Base-by-base conservation (phyloP, 2,113 vertebrate species). In the Tragelaphus strepsiceros region DNA sequence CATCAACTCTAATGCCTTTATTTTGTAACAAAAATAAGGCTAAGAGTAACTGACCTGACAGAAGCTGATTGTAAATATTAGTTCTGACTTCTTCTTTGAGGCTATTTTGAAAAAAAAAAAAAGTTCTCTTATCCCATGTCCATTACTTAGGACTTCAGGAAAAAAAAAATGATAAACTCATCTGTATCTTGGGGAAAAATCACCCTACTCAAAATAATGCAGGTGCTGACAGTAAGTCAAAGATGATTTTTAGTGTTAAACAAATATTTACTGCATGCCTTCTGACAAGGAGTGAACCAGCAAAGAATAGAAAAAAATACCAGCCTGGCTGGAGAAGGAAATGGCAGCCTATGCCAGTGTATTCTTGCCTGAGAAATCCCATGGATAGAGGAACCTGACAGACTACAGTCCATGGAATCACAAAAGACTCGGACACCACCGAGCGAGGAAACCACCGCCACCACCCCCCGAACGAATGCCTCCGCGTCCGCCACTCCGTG, bases 61-160 rank as follows among this genome's bases (percentile, higher is more conserved):
- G 67, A 67, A 83, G 89, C 6, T 17, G 30, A 91, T 13, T 0
- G n/a, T 28, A 97, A 89, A 16, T 83, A 94, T 88, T 14, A 13
- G 3, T 83, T 82, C 22, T 49, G 24, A n/a, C 56, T 84, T 81
- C 32, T 95, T 94, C n/a, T n/a, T 16, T 43, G 19, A 87, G 12
- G n/a, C 5, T 22, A 32, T 87, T 82, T 93, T 67, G 62, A 62
- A 96, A 96, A 49, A 1, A 87, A 4, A 30, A 16, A 15, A 62
- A 32, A 62, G 1, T 19, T 21, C 39, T 61, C 11, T 12, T 9
- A 13, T 10, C 39, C 7, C 62, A 56, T 43, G 58, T 43, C 56
- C 85, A 91, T 58, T 16, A 96, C 67, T 88, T 67, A 59, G 58
- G 12, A 90, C 67, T 94, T 91, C 12, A 26, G 30, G 56, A 10